These are phyloP conservation scores for Neomorphus geoffroyi DNA, from an alignment of 2,797 vertebrate genomes.

Conservation along the genomic window DNA sequence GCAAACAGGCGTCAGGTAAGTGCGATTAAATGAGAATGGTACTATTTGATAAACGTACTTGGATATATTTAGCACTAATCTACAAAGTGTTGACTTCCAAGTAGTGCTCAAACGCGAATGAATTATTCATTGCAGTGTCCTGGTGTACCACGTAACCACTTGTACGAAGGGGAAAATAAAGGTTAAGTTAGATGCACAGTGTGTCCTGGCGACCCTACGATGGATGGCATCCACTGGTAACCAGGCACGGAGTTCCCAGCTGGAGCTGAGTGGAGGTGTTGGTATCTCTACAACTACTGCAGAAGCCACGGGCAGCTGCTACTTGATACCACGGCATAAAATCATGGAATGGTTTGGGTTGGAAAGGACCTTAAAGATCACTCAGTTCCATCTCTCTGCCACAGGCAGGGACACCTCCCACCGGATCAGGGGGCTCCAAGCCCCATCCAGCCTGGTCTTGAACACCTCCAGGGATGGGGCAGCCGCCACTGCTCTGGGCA, in stretches of 20 bases:
- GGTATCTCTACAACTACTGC: background rate
- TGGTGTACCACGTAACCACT: background rate
- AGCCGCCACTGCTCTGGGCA: too few species aligned
- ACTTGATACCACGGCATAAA: background rate
- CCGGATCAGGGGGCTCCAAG: too few species aligned
- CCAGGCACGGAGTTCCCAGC: background rate
- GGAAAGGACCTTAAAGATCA: too few species aligned
- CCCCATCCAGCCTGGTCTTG: too few species aligned
- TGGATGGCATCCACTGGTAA: background rate
- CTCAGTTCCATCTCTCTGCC: too few species aligned
- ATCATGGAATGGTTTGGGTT: too few species aligned
- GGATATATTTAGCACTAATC: background rate
- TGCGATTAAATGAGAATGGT: background rate
- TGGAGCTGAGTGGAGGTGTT: background rate
- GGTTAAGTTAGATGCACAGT: background rate
- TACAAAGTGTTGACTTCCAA: background rate
- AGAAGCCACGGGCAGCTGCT: background rate
- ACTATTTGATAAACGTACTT: background rate
- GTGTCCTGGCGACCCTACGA: fast-evolving
- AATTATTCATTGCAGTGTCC: background rate
- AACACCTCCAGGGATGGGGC: too few species aligned
- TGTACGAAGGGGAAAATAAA: background rate
- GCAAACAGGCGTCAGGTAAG: fast-evolving
- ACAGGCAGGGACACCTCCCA: too few species aligned
- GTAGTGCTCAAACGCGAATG: background rate